Conservation (phyloP, 2,797 vertebrate genomes). For the Brachyrhaphis roseni region DNA sequence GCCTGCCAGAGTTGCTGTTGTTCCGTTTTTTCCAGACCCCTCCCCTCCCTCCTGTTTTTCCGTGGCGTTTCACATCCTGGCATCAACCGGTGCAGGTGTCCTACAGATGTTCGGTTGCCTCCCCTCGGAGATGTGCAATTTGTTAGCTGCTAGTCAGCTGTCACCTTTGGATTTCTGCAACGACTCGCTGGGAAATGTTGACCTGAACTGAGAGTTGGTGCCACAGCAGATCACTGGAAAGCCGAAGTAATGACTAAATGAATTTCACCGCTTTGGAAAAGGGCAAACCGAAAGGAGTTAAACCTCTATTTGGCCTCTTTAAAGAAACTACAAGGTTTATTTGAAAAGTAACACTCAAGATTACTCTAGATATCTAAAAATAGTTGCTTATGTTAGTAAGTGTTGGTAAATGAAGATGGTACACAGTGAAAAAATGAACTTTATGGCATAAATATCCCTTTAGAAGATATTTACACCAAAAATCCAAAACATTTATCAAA, state of each 20-base stretch:
- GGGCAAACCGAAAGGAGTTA: too few relatives aligned
- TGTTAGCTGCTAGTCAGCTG: conserved; percentile 68
- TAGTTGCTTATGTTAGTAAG: too few relatives aligned
- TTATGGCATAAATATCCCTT: too few relatives aligned
- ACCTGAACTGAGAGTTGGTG: conserved; percentile 6
- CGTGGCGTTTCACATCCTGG: conserved; percentile 76
- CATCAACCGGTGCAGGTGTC: conserved; percentile 89
- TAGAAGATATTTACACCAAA: too few relatives aligned
- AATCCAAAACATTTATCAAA: too few relatives aligned
- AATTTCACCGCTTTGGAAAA: too few relatives aligned
- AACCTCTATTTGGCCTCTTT: too few relatives aligned
- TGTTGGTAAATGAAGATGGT: too few relatives aligned
- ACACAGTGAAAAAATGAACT: too few relatives aligned
- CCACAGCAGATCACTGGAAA: conserved; percentile 2
- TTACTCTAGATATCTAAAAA: too few relatives aligned
- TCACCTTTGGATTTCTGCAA: conserved; percentile 51
- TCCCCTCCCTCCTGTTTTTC: conserved; percentile 13
- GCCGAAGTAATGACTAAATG: conserved; percentile 9
- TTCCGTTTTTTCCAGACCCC: conserved; percentile 29
- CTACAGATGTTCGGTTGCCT: conserved; percentile 80
- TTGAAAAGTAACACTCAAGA: too few relatives aligned
- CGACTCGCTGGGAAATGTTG: conserved; percentile 29
- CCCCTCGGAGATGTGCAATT: conserved; percentile 82
- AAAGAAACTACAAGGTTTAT: too few relatives aligned
- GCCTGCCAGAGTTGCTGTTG: conserved; percentile 83